These are phyloP conservation scores for Ceyx margarethae DNA, from an alignment of 2,113 vertebrate species.

Conservation along the genomic window DNA sequence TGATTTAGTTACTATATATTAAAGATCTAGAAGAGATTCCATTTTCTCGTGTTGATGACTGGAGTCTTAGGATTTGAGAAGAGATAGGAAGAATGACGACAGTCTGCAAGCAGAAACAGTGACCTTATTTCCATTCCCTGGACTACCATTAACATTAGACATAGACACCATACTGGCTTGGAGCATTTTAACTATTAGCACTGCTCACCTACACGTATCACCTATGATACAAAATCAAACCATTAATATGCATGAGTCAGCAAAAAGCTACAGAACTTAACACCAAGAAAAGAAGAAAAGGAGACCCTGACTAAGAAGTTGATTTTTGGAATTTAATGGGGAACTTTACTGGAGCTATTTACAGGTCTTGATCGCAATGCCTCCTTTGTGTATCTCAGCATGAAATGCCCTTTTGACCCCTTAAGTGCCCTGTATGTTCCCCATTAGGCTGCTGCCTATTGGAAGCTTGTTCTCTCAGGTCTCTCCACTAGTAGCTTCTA, in stretches of 20 bases:
- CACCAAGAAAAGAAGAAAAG: neutral
- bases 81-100: neutral
- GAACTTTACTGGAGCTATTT: neutral
- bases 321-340: neutral
- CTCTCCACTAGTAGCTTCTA: neutral
- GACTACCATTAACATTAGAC: neutral
- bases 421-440: neutral
- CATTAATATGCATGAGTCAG: neutral
- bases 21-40: neutral
- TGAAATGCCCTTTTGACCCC: neutral
- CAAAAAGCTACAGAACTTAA: neutral
- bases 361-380: neutral
- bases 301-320: neutral
- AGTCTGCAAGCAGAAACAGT: neutral
- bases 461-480: neutral
- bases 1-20: neutral
- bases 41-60: neutral
- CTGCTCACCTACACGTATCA: neutral
- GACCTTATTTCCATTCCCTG: neutral
- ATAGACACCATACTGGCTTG: neutral
- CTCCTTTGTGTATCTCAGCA: neutral
- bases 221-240: accelerated
- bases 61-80: neutral
- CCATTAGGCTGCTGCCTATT: neutral
- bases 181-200: neutral